These are phyloP conservation scores for Crocallis elinguaria DNA, from an alignment of 2,888 invertebrate genomes.

Conservation along the genomic window DNA sequence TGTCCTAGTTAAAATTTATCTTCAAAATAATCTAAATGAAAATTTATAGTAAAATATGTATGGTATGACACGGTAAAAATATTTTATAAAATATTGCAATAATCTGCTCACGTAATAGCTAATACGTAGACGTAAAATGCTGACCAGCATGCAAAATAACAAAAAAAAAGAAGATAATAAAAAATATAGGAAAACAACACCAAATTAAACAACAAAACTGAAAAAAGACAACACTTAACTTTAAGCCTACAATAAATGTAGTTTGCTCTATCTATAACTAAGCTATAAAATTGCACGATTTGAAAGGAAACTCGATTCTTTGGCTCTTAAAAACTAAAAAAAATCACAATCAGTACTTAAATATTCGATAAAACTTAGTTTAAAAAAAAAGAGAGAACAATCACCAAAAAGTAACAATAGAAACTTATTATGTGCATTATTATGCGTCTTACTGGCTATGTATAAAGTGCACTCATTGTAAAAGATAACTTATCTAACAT, in stretches of 20 bases:
- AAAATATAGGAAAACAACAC: slow-evolving; percentile 55
- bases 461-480: slow-evolving; percentile 44
- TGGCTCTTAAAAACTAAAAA: slow-evolving; percentile 73
- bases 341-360: slow-evolving; percentile 66
- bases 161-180: slow-evolving; percentile 43
- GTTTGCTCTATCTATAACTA: slow-evolving; percentile 50
- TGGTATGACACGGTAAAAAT: slow-evolving; percentile 12
- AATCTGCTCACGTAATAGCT: slow-evolving; percentile 37
- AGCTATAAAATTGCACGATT: slow-evolving; percentile 71
- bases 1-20: slow-evolving; percentile 50
- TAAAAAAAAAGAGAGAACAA: slow-evolving; percentile 55
- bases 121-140: slow-evolving; percentile 43
- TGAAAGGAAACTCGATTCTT: slow-evolving; percentile 72
- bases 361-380: slow-evolving; percentile 62
- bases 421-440: slow-evolving; percentile 55
- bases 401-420: slow-evolving; percentile 47
- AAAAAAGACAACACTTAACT: slow-evolving; percentile 56
- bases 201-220: slow-evolving; percentile 43
- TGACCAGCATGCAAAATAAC: slow-evolving; percentile 68
- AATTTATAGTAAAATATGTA: slow-evolving; percentile 20
- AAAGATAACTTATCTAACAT: slow-evolving; percentile 21
- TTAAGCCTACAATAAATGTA: slow-evolving; percentile 56
- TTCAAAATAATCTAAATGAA: slow-evolving; percentile 49
- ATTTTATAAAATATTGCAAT: slow-evolving; percentile 15
- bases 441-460: slow-evolving; percentile 23